A percentile compares a stretch with the other conserved stretches of the same genome.
These are phyloP conservation scores for Achatina immaculata DNA, from an alignment of 1,140 invertebrate species.

Conservation along the genomic window DNA sequence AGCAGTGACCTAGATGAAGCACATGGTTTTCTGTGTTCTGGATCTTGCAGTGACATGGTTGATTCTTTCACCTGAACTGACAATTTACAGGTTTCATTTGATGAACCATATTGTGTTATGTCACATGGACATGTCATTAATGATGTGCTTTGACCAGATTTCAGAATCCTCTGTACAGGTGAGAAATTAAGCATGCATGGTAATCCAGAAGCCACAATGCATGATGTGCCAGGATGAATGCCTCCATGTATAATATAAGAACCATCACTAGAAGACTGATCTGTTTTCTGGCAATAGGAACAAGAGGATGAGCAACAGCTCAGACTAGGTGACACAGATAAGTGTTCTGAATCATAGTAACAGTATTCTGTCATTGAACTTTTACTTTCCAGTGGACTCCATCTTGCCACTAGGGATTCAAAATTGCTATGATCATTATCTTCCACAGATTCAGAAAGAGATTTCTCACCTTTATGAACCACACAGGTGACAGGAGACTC, in stretches of 20 bases:
- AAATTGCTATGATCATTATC: not conserved
- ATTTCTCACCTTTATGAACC: not conserved
- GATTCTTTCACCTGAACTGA: too few relatives aligned
- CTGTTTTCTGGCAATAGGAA: not conserved
- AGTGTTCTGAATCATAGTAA: not conserved
- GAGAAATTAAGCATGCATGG: not conserved
- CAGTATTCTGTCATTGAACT: not conserved
- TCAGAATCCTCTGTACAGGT: not conserved
- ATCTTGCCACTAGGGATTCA: not conserved
- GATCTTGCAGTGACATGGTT: too few relatives aligned
- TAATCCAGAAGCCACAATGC: not conserved
- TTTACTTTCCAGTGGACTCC: not conserved
- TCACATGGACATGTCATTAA: too few relatives aligned
- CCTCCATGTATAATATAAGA: not conserved
- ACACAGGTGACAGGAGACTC: not conserved
- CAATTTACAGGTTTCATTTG: too few relatives aligned
- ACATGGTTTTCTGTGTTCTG: too few relatives aligned
- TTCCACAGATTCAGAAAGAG: not conserved
- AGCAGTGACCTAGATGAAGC: too few relatives aligned
- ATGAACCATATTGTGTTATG: too few relatives aligned
- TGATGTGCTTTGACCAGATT: not conserved
- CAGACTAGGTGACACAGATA: not conserved
- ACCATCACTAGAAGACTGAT: not conserved
- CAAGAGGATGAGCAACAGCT: not conserved
- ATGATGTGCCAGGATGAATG: not conserved